Base-by-base conservation (phyloP, 2,113 vertebrate species). In the Numenius arquata region DNA sequence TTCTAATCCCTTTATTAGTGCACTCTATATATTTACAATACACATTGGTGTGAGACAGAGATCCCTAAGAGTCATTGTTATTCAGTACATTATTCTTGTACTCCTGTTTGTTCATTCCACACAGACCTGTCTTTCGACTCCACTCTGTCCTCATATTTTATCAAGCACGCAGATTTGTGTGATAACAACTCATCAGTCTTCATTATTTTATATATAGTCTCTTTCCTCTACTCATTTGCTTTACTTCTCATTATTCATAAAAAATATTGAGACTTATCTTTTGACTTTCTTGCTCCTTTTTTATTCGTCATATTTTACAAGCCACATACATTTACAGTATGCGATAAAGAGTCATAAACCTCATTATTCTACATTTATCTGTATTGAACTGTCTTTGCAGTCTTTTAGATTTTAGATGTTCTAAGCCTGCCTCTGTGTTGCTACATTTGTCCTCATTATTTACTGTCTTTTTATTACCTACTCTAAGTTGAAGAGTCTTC, bases 141-240 rank as follows among this genome's bases (percentile, higher is more conserved):
- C 41, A 86, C 52, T 88, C 67, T 56, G 96, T 96, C 85, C 73
- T 96, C 72, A 16, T 97, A 95, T 96, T 97, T 98, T 97, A 97
- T 92, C 96, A 97, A 95, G 88, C 94, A 91, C 76, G 88, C 36
- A 95, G 93, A 98, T 97, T 95, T 93, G 88, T 94, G 94, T 10
- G 90, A 95, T 96, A 98, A 96, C 17, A 96, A 97, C 90, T 97
- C 96, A 98, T 98, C 97, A 96, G 95, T 94, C 94, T 97, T 97
- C 93, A 95, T 97, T 98, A 98, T 97, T 97, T 97, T 89, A 93
- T 77, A 94, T 76, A 83, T 43, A 95, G 78, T 93, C 94, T 94
- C 73, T 87, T 92, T 97, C 78, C 96, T 84, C 91, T 88, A 87
- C 65, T 91, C 84, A 95, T 97, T 97, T 91, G 88, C 95, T 97